Conservation (phyloP, 2,797 vertebrate species). For the Anguilla anguilla region DNA sequence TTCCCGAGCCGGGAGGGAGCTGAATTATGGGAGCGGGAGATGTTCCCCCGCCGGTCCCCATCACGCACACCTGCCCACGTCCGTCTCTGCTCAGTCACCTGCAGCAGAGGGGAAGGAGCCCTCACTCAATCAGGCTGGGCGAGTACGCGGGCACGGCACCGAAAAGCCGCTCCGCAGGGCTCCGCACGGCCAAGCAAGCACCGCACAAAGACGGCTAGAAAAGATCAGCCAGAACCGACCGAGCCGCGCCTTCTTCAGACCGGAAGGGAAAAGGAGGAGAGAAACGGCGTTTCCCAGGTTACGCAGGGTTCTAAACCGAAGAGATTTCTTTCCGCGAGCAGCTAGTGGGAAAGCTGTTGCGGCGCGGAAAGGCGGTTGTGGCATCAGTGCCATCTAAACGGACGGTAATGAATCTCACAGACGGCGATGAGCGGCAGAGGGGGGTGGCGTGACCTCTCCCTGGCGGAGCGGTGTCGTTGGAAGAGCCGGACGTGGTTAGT, state of each 20-base stretch:
- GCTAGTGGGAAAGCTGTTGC: not conserved
- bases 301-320: not conserved
- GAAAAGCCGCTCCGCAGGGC: not conserved
- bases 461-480: not conserved
- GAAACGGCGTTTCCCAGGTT: too few relatives aligned
- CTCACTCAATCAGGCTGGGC: not conserved
- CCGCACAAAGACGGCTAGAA: not conserved
- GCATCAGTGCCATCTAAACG: not conserved
- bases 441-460: not conserved
- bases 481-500: conserved; percentile 5
- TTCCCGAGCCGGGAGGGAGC: not conserved
- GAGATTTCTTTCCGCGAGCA: not conserved
- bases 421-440: not conserved
- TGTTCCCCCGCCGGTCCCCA: not conserved
- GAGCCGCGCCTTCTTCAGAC: not conserved
- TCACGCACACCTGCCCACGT: not conserved
- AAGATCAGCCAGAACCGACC: not conserved
- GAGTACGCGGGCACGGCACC: not conserved
- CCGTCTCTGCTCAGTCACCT: not conserved
- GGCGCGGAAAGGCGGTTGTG: not conserved
- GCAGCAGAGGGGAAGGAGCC: not conserved
- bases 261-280: not conserved
- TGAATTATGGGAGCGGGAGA: not conserved
- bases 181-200: not conserved
- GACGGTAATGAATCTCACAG: not conserved